phyloP scores from a whole-genome alignment of 2,113 vertebrate species.

The Probosciger aterrimus region DNA sequence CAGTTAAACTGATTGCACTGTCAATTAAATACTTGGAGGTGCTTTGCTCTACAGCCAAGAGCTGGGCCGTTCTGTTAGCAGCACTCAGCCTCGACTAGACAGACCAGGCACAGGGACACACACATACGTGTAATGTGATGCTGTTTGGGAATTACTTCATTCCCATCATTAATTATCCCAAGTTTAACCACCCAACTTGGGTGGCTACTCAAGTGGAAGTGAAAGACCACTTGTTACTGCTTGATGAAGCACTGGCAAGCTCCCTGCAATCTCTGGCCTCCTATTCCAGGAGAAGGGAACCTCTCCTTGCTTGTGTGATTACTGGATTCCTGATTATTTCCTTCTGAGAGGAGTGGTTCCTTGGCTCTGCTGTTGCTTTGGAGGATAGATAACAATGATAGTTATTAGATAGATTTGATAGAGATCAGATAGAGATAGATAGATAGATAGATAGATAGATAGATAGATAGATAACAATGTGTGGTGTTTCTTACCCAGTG shows the following conservation, averaged over 20 bases:
- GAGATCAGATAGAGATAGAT: no score
- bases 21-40: neutral
- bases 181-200: neutral
- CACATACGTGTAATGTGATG: accelerated
- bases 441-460: neutral
- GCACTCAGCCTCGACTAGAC: neutral
- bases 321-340: neutral
- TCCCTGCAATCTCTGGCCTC: neutral
- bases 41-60: neutral
- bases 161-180: neutral
- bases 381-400: neutral
- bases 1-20: neutral
- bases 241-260: neutral
- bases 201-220: neutral
- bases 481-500: neutral
- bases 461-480: neutral
- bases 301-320: neutral
- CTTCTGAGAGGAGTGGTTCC: neutral
- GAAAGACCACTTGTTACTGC: neutral
- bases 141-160: neutral
- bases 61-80: neutral
- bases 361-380: neutral
- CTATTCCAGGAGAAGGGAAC: neutral
- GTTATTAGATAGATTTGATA: no score
- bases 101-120: neutral